Conservation (phyloP, 2,797 vertebrate species). For the Gephyroberyx darwinii region DNA sequence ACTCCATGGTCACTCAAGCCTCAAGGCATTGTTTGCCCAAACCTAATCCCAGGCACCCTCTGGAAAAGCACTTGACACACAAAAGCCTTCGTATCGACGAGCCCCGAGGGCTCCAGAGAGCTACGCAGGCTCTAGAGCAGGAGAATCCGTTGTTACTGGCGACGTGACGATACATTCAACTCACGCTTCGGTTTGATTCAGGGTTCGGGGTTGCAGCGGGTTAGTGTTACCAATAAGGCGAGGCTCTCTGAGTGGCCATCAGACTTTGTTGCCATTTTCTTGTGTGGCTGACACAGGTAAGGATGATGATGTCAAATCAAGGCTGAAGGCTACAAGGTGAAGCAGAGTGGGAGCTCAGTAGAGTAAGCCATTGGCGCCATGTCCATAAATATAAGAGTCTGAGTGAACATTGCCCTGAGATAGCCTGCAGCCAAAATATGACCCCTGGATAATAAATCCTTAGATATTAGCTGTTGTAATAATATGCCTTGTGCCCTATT, state of each 20-base stretch:
- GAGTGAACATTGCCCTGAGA: background rate
- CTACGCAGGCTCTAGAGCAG: background rate
- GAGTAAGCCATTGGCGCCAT: too few relatives aligned
- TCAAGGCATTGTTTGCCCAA: constrained; percentile 40
- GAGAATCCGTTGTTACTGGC: constrained; percentile 5
- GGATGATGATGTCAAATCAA: background rate
- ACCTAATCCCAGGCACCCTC: too few relatives aligned
- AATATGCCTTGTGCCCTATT: background rate
- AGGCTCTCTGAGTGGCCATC: too few relatives aligned
- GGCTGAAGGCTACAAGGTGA: constrained; percentile 1
- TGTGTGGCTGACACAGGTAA: too few relatives aligned
- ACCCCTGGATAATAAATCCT: background rate
- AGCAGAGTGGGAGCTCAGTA: constrained; percentile 14
- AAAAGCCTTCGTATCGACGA: constrained; percentile 7
- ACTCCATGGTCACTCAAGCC: background rate
- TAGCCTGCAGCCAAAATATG: background rate
- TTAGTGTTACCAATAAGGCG: too few relatives aligned
- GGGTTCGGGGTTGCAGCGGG: too few relatives aligned
- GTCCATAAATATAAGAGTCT: constrained; percentile 9
- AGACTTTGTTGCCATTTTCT: too few relatives aligned
- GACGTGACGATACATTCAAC: background rate
- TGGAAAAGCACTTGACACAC: background rate
- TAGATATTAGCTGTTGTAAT: background rate
- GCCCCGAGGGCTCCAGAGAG: background rate
- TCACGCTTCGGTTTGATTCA: too few relatives aligned